Conservation (phyloP, 2,113 vertebrate species). For the Cheirogaleus medius region DNA sequence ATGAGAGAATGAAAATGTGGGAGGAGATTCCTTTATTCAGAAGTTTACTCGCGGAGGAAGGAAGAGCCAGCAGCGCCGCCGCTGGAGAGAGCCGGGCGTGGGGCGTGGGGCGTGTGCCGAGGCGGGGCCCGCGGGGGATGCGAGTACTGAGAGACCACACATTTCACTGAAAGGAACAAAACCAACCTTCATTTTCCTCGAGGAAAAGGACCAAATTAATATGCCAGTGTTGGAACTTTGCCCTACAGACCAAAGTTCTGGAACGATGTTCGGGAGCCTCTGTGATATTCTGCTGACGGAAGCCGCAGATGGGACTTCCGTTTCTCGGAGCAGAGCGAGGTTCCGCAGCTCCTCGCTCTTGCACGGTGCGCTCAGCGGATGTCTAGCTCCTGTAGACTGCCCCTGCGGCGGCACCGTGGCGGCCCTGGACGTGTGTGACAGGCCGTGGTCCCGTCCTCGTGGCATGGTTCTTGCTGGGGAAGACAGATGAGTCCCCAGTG, state of each 20-base stretch:
- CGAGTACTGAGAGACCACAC: background rate
- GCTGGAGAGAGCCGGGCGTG: background rate
- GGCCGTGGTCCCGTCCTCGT: fast-evolving
- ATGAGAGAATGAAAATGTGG: background rate
- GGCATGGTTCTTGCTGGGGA: background rate
- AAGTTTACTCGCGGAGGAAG: background rate
- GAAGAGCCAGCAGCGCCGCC: background rate
- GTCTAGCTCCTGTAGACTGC: background rate
- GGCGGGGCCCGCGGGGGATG: too few species aligned
- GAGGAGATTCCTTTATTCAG: background rate
- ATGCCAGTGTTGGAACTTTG: background rate
- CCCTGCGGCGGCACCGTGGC: background rate
- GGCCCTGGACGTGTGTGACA: fast-evolving
- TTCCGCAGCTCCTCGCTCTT: background rate
- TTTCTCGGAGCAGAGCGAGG: too few species aligned
- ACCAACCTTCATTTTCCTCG: background rate
- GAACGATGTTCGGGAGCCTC: background rate
- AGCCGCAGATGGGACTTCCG: background rate
- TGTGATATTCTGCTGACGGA: background rate
- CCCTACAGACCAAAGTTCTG: background rate
- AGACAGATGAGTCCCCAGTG: background rate
- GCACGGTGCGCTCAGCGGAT: fast-evolving
- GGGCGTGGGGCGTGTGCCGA: background rate
- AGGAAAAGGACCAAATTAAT: background rate
- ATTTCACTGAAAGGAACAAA: background rate